Evolutionary conservation across 2,888 invertebrate species (phyloP).

Genomic region (Watsonalla binaria): DNA sequence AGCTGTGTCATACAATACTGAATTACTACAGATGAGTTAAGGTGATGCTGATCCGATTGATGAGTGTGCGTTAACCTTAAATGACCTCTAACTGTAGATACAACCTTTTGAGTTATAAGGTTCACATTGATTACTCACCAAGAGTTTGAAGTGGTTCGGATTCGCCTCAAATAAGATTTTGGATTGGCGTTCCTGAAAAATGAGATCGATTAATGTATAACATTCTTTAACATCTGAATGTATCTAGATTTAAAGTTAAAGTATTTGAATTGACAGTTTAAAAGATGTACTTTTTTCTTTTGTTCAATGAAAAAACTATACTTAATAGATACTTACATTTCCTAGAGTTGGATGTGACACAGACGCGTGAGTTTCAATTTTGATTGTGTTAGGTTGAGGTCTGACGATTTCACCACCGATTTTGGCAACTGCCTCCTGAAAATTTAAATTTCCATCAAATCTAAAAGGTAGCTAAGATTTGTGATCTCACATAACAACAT

Average conservation of each 20-base stretch:
- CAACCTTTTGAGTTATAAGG: too few species aligned
- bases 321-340: constrained; percentile 42
- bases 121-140: constrained; percentile 41
- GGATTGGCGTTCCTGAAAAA: constrained; percentile 54
- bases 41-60: too few species aligned
- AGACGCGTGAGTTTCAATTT: constrained; percentile 50
- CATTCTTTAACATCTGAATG: neutral
- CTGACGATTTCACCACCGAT: constrained; percentile 40
- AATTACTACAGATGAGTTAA: too few species aligned
- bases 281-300: too few species aligned
- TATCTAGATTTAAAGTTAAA: too few species aligned
- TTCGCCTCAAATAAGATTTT: constrained; percentile 57
- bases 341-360: constrained; percentile 55
- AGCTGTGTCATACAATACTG: too few species aligned
- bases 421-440: constrained; percentile 55
- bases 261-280: too few species aligned
- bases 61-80: too few species aligned
- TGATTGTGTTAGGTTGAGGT: constrained; percentile 44
- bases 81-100: too few species aligned
- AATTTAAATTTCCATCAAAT: neutral
- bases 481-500: too few species aligned
- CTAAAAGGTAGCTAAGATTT: too few species aligned
- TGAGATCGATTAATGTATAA: neutral
- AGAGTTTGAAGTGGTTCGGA: constrained; percentile 51
- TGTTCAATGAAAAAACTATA: too few species aligned